Conservation (phyloP, 2,888 invertebrate species). For the Ariolimax columbianus region DNA sequence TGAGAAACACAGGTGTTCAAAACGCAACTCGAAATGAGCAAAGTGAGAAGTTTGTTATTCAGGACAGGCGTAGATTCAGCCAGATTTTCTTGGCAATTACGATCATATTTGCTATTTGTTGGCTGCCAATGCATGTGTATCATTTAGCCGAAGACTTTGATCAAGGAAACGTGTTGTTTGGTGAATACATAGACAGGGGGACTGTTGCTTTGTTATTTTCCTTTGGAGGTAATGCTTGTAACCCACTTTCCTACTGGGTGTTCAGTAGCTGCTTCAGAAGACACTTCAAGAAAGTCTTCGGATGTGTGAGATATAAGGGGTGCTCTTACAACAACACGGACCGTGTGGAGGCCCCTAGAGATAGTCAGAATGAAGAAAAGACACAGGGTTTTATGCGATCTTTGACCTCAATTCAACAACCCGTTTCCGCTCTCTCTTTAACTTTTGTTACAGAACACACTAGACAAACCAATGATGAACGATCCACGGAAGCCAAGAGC, state of each 20-base stretch:
- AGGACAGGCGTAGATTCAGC: slow-evolving; percentile 49
- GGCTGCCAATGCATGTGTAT: slow-evolving; percentile 56
- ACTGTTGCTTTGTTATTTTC: slow-evolving; percentile 52
- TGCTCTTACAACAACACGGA: not conserved
- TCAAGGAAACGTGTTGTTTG: slow-evolving; percentile 41
- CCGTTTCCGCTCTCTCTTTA: not conserved
- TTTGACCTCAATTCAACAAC: not conserved
- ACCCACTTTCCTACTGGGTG: slow-evolving; percentile 55
- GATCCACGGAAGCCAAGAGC: not conserved
- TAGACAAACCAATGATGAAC: not conserved
- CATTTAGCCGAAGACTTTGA: slow-evolving; percentile 53
- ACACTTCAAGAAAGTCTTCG: slow-evolving; percentile 48
- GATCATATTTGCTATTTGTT: slow-evolving; percentile 54
- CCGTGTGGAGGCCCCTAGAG: not conserved
- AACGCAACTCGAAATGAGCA: not conserved
- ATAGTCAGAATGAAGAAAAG: not conserved
- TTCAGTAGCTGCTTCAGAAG: slow-evolving; percentile 53
- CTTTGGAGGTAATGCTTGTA: slow-evolving; percentile 55
- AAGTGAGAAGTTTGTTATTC: slow-evolving; percentile 30
- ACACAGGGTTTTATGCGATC: not conserved
- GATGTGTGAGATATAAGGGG: not conserved
- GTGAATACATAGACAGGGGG: slow-evolving; percentile 36
- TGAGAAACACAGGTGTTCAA: slow-evolving; percentile 27
- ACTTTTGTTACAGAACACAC: not conserved
- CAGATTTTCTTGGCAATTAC: slow-evolving; percentile 56